Percentiles rank a stretch among this genome's conserved stretches.
Evolutionary conservation across 2,797 vertebrate genomes (phyloP).

Genomic region (Chloroceryle amazona): DNA sequence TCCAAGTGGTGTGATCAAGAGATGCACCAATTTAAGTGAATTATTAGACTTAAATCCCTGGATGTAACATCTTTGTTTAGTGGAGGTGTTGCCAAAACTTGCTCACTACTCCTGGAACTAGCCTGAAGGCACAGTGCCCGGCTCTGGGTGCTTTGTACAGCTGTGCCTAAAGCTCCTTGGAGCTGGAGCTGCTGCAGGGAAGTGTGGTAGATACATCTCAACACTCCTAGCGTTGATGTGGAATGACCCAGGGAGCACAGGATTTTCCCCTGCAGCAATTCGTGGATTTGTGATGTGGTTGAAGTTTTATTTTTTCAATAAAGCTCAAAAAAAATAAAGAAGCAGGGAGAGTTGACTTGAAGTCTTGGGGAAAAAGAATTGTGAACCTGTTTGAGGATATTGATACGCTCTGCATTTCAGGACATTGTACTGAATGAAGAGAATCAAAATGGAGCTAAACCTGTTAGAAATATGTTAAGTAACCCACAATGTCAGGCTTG

Average conservation of each 20-base stretch:
- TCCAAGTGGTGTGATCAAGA: not conserved
- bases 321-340: not conserved
- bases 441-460: not conserved
- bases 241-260: not conserved
- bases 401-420: not conserved
- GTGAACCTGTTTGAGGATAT: not conserved
- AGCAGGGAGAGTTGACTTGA: not conserved
- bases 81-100: not conserved
- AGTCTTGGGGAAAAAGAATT: not conserved
- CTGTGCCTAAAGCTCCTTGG: not conserved
- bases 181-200: not conserved
- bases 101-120: not conserved
- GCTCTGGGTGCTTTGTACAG: not conserved
- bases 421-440: not conserved
- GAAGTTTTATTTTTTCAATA: not conserved
- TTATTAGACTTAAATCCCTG: not conserved
- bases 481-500: not conserved
- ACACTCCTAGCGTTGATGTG: fast-evolving
- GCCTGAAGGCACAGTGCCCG: not conserved
- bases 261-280: not conserved
- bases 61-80: not conserved
- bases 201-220: not conserved
- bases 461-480: not conserved
- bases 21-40: not conserved
- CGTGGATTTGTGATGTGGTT: not conserved